Evolutionary conservation across 2,888 invertebrate species (phyloP).

Genomic region (Gortyna flavago): DNA sequence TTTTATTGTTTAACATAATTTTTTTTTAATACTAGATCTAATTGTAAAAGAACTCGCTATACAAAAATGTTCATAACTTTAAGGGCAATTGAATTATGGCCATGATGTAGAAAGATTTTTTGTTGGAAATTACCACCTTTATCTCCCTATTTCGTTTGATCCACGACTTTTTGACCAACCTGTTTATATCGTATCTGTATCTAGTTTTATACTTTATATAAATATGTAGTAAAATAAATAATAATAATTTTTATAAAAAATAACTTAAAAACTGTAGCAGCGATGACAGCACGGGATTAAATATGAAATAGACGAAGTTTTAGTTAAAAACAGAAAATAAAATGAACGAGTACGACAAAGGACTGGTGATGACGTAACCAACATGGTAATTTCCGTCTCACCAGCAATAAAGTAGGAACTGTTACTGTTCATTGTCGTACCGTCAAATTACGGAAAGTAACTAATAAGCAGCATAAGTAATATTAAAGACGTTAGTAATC

Average conservation of each 20-base stretch:
- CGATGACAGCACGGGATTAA: background rate
- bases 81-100: no score
- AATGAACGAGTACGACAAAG: slow-evolving; percentile 37
- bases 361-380: slow-evolving; percentile 22
- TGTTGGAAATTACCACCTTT: no score
- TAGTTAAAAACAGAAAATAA: slow-evolving; percentile 23
- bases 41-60: no score
- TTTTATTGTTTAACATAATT: no score
- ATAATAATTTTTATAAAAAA: background rate
- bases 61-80: no score
- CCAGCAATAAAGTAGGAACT: slow-evolving; percentile 27
- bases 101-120: no score
- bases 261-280: background rate
- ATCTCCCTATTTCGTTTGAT: no score
- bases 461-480: slow-evolving; percentile 51
- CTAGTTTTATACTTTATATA: no score
- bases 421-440: slow-evolving; percentile 24
- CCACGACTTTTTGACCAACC: no score
- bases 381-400: slow-evolving; percentile 44
- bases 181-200: no score
- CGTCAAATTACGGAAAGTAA: slow-evolving; percentile 47
- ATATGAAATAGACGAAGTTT: background rate
- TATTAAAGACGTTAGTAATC: slow-evolving; percentile 59
- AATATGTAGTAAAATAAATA: no score
- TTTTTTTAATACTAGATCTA: no score